Base-by-base conservation (phyloP, 2,113 vertebrate genomes). In the Oreotrochilus melanogaster region DNA sequence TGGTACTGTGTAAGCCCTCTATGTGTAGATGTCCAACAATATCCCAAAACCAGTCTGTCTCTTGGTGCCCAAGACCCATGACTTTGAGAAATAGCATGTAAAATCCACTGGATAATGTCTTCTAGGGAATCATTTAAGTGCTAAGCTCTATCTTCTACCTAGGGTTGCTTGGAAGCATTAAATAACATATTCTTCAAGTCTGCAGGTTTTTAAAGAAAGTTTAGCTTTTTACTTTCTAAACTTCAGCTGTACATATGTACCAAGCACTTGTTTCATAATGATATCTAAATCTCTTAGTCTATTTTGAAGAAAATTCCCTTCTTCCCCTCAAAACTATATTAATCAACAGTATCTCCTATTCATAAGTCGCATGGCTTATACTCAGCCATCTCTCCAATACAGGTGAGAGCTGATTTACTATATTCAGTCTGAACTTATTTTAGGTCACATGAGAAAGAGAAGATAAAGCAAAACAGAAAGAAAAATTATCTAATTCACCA, bases 301-400 rank as follows among this genome's bases (percentile, higher is more conserved):
- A 93, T 96, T 98, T 94, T 90, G 90, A 97, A 91, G 85, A 95
- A 94, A 96, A 97, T 75, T 75, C 75, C 15, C 92, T 94, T 73
- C n/a, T 91, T 96, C 61, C 58, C 82, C 76, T 79, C 76, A 97
- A 96, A 96, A 96, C 92, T 96, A 48, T 74, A 78, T 95, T 96
- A 83, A 89, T 70, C 83, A 90, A 90, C 62, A 93, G 75, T 91
- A 73, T 79, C 67, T 92, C 75, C 71, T 94, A 53, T 91, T 69
- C 60, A 76, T 56, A 96, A 96, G 62, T 70, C 96, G 51, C 62
- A 78, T 61, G 94, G 71, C 86, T 84, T 95, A 81, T 37, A 87
- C 60, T 67, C n/a, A 80, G 48, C 95, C 45, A 76, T 42, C 27
- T 93, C 66, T 70, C 53, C 47, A 65, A 33, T 62, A 92, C 48